Evolutionary conservation across 2,888 invertebrate genomes (phyloP).

Genomic region (Xestia sexstrigata): DNA sequence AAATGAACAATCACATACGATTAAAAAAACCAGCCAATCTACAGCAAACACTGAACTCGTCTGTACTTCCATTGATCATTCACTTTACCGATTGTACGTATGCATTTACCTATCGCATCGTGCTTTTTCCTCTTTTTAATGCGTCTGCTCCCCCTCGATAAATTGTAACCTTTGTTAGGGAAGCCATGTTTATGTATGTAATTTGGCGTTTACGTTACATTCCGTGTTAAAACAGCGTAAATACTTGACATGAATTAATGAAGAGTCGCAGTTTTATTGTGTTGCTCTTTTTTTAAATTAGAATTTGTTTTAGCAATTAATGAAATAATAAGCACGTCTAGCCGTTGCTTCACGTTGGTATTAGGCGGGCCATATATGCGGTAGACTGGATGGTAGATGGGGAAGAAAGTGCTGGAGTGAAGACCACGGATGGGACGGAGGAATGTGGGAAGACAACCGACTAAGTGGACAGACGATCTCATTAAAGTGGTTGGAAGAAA

Average conservation of each 20-base stretch:
- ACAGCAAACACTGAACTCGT: constrained; percentile 44
- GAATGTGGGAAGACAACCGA: no score
- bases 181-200: constrained; percentile 83
- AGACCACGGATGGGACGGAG: no score
- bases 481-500: no score
- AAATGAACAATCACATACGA: constrained; percentile 1
- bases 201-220: constrained; percentile 71
- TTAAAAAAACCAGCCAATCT: constrained; percentile 40
- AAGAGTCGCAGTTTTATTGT: constrained; percentile 31
- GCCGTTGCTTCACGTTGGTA: no score
- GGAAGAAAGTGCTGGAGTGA: no score
- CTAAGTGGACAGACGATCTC: no score
- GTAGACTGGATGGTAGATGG: no score
- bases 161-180: constrained; percentile 83
- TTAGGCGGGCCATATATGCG: no score
- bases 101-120: constrained; percentile 52
- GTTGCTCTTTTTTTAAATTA: constrained; percentile 20
- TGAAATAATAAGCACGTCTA: neutral
- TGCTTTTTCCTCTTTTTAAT: constrained; percentile 79
- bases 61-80: constrained; percentile 68
- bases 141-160: constrained; percentile 80
- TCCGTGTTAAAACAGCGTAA: constrained; percentile 44
- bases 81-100: constrained; percentile 67
- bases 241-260: constrained; percentile 60
- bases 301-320: neutral